Percentiles rank a stretch among this genome's conserved stretches.
Evolutionary conservation across 2,113 vertebrate species (phyloP).

Genomic region (Ahaetulla prasina): DNA sequence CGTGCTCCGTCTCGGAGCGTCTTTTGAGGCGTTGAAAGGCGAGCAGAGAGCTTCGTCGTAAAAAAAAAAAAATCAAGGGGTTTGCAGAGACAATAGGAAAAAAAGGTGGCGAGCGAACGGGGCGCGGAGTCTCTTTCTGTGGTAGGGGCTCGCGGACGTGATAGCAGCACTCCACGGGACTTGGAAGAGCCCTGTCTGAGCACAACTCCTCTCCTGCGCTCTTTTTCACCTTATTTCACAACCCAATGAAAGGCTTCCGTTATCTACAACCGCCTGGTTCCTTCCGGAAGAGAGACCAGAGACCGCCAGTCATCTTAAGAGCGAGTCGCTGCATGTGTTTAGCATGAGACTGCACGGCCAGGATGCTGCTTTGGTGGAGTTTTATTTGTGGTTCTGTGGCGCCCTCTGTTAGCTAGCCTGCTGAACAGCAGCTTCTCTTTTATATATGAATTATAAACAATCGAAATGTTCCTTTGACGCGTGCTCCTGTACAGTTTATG

Average conservation of each 20-base stretch:
- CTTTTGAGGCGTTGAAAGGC: background rate
- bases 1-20: background rate
- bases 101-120: background rate
- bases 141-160: background rate
- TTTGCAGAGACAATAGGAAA: background rate
- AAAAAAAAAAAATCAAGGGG: background rate
- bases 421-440: background rate
- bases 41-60: background rate
- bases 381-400: slow-evolving; percentile 49
- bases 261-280: background rate
- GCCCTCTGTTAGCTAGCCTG: slow-evolving; percentile 53
- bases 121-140: slow-evolving; percentile 2
- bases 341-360: background rate
- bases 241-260: background rate
- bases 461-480: background rate
- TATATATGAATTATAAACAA: background rate
- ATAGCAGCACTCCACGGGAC: background rate
- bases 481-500: background rate
- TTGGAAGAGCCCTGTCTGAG: background rate
- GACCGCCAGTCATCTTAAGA: background rate
- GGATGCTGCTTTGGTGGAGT: background rate
- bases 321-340: background rate
- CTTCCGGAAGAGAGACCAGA: background rate
- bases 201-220: background rate
- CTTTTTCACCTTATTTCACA: background rate